Conservation (phyloP, 2,797 vertebrate species). For the Oreochromis mossambicus region DNA sequence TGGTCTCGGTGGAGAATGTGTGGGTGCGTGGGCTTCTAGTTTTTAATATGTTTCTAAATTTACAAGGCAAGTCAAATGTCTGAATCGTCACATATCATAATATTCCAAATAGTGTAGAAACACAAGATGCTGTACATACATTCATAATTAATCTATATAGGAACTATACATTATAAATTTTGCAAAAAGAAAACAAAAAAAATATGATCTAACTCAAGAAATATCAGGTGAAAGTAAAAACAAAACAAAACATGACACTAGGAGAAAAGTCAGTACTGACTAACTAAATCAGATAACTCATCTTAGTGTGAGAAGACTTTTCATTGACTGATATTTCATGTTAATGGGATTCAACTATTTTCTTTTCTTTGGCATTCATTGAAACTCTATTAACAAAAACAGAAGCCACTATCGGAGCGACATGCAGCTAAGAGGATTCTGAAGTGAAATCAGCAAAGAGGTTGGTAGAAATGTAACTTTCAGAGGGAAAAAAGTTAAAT, state of each 20-base stretch:
- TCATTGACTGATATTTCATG: background rate
- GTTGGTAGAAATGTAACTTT: background rate
- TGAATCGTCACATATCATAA: background rate
- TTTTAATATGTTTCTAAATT: background rate
- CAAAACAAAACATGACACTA: background rate
- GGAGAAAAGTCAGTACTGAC: background rate
- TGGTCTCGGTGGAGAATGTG: background rate
- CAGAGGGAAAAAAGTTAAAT: background rate
- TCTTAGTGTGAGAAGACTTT: background rate
- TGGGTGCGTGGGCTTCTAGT: background rate
- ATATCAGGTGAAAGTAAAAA: background rate
- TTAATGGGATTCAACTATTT: background rate
- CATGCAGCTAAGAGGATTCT: background rate
- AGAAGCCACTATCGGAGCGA: background rate
- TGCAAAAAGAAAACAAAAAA: fast-evolving
- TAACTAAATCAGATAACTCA: background rate
- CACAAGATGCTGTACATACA: background rate
- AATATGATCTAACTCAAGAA: background rate
- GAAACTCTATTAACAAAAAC: background rate
- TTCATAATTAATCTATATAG: background rate
- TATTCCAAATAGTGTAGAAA: background rate
- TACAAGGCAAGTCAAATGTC: background rate
- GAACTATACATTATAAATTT: background rate
- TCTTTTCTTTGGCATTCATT: background rate
- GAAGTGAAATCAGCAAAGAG: background rate